Evolutionary conservation across 2,113 vertebrate genomes (phyloP).

Genomic region (Aviceda subcristata): DNA sequence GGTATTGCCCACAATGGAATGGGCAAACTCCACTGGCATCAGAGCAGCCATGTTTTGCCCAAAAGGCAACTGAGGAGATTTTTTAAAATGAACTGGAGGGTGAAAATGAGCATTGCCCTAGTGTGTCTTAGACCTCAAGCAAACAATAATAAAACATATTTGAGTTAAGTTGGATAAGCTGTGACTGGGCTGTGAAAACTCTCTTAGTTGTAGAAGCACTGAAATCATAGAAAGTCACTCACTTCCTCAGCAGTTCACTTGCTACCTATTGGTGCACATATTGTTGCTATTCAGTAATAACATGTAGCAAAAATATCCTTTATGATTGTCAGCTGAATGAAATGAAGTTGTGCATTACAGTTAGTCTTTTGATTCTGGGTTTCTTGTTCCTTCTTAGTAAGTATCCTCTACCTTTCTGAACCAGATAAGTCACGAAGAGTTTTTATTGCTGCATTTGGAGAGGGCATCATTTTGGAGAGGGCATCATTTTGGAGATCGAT

Average conservation of each 20-base stretch:
- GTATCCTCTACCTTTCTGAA: neutral
- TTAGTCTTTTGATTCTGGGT: neutral
- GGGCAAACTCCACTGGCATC: neutral
- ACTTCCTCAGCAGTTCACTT: neutral
- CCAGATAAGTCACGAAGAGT: neutral
- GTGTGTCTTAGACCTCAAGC: neutral
- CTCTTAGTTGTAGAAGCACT: neutral
- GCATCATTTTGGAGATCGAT: neutral
- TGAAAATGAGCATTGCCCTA: neutral
- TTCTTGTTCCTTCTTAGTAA: neutral
- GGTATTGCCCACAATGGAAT: neutral
- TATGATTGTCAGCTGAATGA: neutral
- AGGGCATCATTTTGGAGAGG: neutral
- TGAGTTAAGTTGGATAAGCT: neutral
- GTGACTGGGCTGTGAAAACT: neutral
- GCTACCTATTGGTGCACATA: accelerated
- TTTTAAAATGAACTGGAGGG: neutral
- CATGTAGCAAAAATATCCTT: neutral
- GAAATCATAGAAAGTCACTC: neutral
- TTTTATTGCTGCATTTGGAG: neutral
- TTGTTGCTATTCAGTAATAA: neutral
- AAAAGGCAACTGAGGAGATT: accelerated
- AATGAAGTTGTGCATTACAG: neutral
- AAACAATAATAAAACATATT: neutral
- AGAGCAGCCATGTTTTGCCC: neutral